These are phyloP conservation scores for cat (Felis catus) DNA, from an alignment of 2,113 vertebrate species.

Conservation along the genomic window DNA sequence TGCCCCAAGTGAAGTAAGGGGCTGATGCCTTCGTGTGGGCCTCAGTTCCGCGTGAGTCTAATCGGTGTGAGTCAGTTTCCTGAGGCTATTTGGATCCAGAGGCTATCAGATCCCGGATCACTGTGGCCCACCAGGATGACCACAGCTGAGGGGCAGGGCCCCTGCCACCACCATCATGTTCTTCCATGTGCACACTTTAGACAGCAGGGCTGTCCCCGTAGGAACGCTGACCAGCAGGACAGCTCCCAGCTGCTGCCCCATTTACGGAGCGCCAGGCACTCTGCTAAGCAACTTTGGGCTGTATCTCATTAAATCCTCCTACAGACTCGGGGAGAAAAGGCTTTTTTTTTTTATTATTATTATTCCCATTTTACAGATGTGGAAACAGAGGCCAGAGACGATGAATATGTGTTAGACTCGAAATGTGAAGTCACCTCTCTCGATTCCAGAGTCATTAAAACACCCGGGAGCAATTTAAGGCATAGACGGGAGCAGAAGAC, in stretches of 20 bases:
- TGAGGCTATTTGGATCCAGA: neutral
- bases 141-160: rapidly evolving
- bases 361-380: neutral
- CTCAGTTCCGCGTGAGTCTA: neutral
- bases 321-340: neutral
- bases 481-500: neutral
- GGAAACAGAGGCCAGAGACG: neutral
- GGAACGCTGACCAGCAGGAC: neutral
- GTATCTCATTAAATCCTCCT: neutral
- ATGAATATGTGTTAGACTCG: neutral
- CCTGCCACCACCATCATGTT: neutral
- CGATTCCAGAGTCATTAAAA: neutral
- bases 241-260: neutral
- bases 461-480: neutral
- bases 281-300: neutral
- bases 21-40: too few relatives aligned
- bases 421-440: neutral
- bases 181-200: neutral
- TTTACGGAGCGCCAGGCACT: neutral
- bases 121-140: neutral
- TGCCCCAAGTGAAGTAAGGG: neutral
- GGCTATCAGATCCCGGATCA: neutral
- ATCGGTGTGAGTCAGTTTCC: neutral
- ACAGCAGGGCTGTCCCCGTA: neutral
- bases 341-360: neutral